Conservation (phyloP, 2,888 invertebrate species). For the Lasioglossum morio region DNA sequence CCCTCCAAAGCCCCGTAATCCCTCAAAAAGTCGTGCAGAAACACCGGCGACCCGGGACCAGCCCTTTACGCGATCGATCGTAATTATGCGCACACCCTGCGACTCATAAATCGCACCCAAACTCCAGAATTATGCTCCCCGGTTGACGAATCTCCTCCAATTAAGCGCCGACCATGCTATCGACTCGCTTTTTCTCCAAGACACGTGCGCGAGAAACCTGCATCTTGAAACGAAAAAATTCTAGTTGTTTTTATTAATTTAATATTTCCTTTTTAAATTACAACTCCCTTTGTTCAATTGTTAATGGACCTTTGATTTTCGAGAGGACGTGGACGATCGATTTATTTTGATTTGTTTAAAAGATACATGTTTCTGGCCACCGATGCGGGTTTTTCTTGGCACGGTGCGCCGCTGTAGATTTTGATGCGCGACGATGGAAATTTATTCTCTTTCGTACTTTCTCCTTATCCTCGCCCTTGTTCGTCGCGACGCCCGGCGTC, state of each 20-base stretch:
- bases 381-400: neutral
- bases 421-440: conserved; percentile 27
- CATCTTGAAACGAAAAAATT: neutral
- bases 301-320: neutral
- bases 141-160: neutral
- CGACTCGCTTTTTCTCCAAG: neutral
- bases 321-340: neutral
- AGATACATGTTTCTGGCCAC: neutral
- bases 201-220: neutral
- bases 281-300: neutral
- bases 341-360: neutral
- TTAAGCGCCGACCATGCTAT: neutral
- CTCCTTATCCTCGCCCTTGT: neutral
- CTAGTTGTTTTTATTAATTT: too few species aligned
- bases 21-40: conserved; percentile 66
- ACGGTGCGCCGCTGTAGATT: neutral
- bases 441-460: conserved; percentile 30
- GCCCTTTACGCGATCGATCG: conserved; percentile 23
- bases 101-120: conserved; percentile 33
- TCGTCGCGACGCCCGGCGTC: neutral
- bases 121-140: neutral
- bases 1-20: conserved; percentile 63
- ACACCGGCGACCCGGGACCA: conserved; percentile 28
- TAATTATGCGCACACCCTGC: conserved; percentile 37
- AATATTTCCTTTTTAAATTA: neutral